Base-by-base conservation (phyloP, 2,113 vertebrate genomes). In the Mustela nigripes region DNA sequence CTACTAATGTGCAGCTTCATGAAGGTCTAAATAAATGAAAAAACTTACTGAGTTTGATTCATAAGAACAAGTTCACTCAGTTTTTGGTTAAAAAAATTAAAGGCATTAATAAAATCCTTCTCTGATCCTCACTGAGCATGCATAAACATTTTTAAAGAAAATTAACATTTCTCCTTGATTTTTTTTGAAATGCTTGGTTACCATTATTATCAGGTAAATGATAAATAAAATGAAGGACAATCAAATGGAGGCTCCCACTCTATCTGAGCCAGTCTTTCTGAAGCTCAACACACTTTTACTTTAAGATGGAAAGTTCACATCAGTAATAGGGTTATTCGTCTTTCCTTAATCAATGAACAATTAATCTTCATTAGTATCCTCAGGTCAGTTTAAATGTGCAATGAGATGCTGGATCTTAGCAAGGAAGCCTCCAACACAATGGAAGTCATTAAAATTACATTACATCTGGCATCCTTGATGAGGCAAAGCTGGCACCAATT, bases 301-400 rank as follows among this genome's bases (percentile, higher is more conserved):
- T 97, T 89, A 78, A 50, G 89, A 95, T 31, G 74, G 73, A 94
- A 97, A 97, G 86, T 94, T 97, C 93, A 84, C 74, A 84, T 87
- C 39, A 85, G 83, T 89, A 96, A 96, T 81, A 95, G 87, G 73
- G 79, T 96, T 89, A 97, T 96, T 87, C 92, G 92, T 98, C 92
- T 96, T 97, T 96, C 80, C 76, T 90, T 96, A 98, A 97, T 97
- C 96, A 97, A 96, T 97, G 96, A 97, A 95, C 94, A 98, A 94
- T 98, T 97, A 95, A 95, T 97, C 96, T 97, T 97, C 92, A 97
- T 96, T 97, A 96, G 83, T 67, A 93, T 96, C 87, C 45, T 83
- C 48, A 87, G 97, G 81, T 96, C 96, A 87, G 95, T 96, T 97
- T 87, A 96, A 96, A 98, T 95, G 92, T 88, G 69, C 67, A 96